Evolutionary conservation across 2,888 invertebrate species (phyloP).

Genomic region (Hoplodrina ambigua): DNA sequence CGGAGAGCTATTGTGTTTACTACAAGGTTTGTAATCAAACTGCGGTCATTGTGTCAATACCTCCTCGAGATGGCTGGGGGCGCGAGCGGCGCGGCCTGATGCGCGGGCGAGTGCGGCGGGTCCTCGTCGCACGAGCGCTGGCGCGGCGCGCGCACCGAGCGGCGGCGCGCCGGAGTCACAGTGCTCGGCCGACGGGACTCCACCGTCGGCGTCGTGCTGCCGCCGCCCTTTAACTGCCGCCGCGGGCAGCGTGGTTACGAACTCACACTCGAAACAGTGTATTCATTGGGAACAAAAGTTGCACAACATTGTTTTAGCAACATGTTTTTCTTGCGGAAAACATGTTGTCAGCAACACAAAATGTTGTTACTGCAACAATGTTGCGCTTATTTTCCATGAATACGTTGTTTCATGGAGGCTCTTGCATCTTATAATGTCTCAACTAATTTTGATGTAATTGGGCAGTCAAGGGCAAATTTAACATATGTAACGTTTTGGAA

Average conservation of each 20-base stretch:
- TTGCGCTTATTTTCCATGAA: constrained; percentile 5
- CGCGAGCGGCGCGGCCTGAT: constrained; percentile 91
- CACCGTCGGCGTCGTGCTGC: constrained; percentile 88
- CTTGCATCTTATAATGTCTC: neutral
- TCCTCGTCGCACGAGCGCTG: constrained; percentile 97
- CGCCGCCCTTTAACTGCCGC: constrained; percentile 92
- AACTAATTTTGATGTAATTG: constrained; percentile 7
- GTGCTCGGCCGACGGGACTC: constrained; percentile 92
- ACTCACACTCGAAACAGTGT: constrained; percentile 59
- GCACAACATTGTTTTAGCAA: constrained; percentile 12
- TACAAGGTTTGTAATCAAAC: neutral
- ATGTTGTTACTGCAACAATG: neutral
- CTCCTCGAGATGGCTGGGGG: constrained; percentile 94
- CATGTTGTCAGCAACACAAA: neutral
- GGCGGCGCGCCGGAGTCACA: constrained; percentile 90
- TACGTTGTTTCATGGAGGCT: neutral
- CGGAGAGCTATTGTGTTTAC: neutral
- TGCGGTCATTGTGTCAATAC: constrained; percentile 61
- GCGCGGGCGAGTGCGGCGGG: constrained; percentile 71
- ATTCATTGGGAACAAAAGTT: constrained; percentile 24
- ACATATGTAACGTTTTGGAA: neutral
- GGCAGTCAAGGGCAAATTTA: constrained; percentile 13
- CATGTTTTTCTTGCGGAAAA: neutral
- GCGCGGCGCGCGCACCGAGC: constrained; percentile 91
- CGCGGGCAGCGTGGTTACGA: constrained; percentile 88